Base-by-base conservation (phyloP, 2,113 vertebrate genomes). In the Muntiacus muntjak region DNA sequence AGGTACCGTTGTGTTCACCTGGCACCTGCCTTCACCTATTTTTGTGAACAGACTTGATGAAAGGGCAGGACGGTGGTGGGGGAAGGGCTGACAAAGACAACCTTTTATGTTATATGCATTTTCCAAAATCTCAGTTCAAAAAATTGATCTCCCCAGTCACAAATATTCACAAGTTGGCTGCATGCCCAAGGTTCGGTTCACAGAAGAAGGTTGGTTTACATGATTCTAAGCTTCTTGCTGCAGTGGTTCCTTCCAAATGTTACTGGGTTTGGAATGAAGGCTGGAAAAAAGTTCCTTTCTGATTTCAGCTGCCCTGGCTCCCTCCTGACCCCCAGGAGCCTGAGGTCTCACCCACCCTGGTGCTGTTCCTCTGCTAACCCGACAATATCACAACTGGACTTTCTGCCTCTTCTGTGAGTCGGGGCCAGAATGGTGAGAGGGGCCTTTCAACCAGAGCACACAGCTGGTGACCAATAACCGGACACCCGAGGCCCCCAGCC, bases 71-170 rank as follows among this genome's bases (percentile, higher is more conserved):
- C 6, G 1, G 7, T 25, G 19, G 19, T 0, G 0, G 1, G 7
- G 10, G 58, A 43, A 25, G 57, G 15, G 10, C 8, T 21, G 9
- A 45, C 43, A 5, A 25, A 10, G 57, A 85, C 14, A 15, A 21
- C 9, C n/a, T 25, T 82, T 23, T 71, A 26, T 19, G 43, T 88
- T 28, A 67, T 2, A 52, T 74, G 30, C 43, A 40, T 64, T 92
- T 95, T 71, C 88, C 94, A 84, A 76, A 91, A 7, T 54, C 84
- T n/a, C 54, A 52, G 33, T 55, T 89, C 52, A 86, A 25, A 86
- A 81, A 40, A 8, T 5, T 10, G 17, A 60, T 78, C 43, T 84
- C 67, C 58, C 60, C 40, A 82, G 43, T 23, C 13, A 25, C 2
- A 52, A 36, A 58, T 23, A 33, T 9, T 55, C 40, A 28, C 33